Conservation (phyloP, 2,888 invertebrate genomes). For the Apotomis capreana region DNA sequence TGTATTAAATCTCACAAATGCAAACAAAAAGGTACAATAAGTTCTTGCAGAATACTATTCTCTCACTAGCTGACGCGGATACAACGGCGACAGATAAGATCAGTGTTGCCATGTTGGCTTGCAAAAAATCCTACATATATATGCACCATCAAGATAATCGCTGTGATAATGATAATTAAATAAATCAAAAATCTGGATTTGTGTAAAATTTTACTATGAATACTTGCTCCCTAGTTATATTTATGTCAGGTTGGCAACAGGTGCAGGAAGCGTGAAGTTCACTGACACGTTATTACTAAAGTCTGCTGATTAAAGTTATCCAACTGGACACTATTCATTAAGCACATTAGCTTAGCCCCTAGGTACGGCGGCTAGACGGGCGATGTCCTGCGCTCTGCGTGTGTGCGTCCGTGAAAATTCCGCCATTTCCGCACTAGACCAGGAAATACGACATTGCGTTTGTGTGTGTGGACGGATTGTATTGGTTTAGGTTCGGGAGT, state of each 20-base stretch:
- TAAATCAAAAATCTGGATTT: neutral
- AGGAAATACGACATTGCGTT: neutral
- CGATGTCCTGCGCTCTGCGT: conserved; percentile 48
- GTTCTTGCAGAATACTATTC: no score
- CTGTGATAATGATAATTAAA: neutral
- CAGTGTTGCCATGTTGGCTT: no score
- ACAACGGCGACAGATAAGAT: no score
- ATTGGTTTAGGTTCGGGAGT: no score
- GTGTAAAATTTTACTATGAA: neutral
- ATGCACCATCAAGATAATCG: no score
- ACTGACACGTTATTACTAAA: conserved; percentile 9
- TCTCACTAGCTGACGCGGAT: no score
- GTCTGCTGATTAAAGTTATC: conserved; percentile 17
- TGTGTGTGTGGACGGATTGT: no score
- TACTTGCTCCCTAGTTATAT: neutral
- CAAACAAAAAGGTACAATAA: no score
- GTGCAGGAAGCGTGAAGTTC: conserved; percentile 21
- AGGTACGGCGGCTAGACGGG: conserved; percentile 48
- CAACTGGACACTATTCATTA: conserved; percentile 35
- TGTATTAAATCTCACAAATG: no score
- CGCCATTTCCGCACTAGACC: conserved; percentile 25
- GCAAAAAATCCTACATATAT: no score
- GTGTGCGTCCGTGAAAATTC: conserved; percentile 38
- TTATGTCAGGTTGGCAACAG: neutral
- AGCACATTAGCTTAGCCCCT: conserved; percentile 36